phyloP scores from a whole-genome alignment of 2,888 invertebrate species.

The Sepioteuthis lessoniana region DNA sequence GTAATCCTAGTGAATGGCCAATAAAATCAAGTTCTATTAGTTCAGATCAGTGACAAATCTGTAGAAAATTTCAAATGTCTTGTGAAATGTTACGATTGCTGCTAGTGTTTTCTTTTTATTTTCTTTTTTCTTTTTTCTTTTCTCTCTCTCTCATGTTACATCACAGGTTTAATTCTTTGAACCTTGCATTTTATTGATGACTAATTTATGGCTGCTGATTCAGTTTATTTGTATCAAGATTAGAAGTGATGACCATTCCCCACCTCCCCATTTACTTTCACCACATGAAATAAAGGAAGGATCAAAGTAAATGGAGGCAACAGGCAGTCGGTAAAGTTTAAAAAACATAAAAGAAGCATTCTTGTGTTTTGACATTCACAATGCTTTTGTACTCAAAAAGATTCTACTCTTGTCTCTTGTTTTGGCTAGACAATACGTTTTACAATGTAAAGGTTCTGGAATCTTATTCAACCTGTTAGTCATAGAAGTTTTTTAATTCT shows the following conservation, averaged over 20 bases:
- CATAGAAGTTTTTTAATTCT: neutral
- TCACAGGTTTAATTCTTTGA: conserved; percentile 8
- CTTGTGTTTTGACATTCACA: neutral
- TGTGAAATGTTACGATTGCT: conserved; percentile 18
- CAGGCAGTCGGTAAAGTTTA: neutral
- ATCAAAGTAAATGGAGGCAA: neutral
- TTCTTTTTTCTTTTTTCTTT: neutral
- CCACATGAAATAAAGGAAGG: neutral
- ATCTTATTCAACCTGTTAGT: neutral
- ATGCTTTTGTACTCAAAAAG: neutral
- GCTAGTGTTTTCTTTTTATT: neutral
- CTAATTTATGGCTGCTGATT: conserved; percentile 21
- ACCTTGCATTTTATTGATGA: conserved; percentile 25
- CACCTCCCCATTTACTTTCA: neutral
- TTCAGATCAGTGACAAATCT: neutral
- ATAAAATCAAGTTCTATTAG: conserved; percentile 13
- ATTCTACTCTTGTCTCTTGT: neutral
- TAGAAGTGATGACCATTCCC: neutral
- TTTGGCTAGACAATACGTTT: neutral
- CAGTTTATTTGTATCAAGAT: neutral
- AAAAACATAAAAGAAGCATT: neutral
- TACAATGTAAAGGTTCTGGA: neutral
- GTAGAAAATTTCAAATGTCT: neutral
- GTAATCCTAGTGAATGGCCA: conserved; percentile 12
- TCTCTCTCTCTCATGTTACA: neutral